These are phyloP conservation scores for Trachelus stipa DNA, from an alignment of 2,888 invertebrate species.

Conservation along the genomic window DNA sequence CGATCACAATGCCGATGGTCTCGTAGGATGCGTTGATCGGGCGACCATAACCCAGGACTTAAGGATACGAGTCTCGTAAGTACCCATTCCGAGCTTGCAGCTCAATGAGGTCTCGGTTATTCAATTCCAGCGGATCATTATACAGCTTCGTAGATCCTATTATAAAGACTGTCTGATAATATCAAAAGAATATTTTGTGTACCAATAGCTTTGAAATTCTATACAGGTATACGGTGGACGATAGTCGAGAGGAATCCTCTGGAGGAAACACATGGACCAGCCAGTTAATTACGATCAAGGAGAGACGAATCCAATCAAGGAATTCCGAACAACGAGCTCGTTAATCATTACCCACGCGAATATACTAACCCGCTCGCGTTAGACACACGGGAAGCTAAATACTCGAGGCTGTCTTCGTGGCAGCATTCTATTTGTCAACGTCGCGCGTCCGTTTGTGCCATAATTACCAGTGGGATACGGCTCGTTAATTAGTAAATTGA, in stretches of 20 bases:
- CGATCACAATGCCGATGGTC: conserved; percentile 47
- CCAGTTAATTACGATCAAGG: background rate
- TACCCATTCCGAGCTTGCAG: background rate
- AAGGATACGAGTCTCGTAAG: background rate
- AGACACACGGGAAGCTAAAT: background rate
- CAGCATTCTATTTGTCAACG: conserved; percentile 4
- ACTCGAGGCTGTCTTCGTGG: background rate
- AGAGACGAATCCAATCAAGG: conserved; percentile 4
- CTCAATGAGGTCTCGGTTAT: background rate
- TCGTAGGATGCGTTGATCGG: background rate
- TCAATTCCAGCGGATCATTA: background rate
- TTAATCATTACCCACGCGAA: conserved; percentile 9
- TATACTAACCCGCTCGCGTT: background rate
- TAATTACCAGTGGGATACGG: conserved; percentile 3
- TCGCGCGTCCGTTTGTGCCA: conserved; percentile 2
- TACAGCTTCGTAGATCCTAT: background rate
- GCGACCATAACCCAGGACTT: background rate
- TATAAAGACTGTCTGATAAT: background rate
- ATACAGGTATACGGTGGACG: background rate
- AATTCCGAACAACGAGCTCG: conserved; percentile 1
- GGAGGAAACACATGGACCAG: background rate
- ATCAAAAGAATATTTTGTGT: background rate
- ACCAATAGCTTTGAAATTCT: background rate
- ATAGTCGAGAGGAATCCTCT: background rate
- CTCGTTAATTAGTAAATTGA: conserved; percentile 9